phyloP scores from a whole-genome alignment of 1,140 invertebrate genomes.

The Brachionus sp. region DNA sequence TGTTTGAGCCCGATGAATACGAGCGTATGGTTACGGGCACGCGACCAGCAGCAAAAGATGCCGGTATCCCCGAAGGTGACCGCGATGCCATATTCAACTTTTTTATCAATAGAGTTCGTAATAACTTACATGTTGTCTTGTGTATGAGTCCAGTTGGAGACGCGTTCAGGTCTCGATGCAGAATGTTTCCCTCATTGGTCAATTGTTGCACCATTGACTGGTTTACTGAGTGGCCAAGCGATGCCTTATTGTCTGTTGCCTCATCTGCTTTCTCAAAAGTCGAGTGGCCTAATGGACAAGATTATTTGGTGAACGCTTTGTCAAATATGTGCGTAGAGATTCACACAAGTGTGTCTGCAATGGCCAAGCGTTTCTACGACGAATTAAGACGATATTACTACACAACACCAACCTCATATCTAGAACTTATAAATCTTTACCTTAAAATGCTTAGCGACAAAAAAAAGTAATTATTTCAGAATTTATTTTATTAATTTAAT shows the following conservation, averaged over 20 bases:
- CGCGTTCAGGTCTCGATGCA: slow-evolving; percentile 68
- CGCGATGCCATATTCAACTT: slow-evolving; percentile 71
- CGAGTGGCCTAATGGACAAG: slow-evolving; percentile 45
- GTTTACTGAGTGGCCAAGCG: slow-evolving; percentile 65
- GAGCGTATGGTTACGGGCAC: slow-evolving; percentile 74
- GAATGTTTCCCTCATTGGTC: slow-evolving; percentile 61
- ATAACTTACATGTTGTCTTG: slow-evolving; percentile 60
- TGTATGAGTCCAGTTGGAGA: slow-evolving; percentile 66
- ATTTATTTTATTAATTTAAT: background rate
- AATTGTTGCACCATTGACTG: slow-evolving; percentile 62
- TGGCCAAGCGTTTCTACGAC: slow-evolving; percentile 71
- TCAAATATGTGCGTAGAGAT: slow-evolving; percentile 66
- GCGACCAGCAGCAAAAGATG: slow-evolving; percentile 67
- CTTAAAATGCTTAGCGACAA: slow-evolving; percentile 68
- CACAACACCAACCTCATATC: slow-evolving; percentile 81
- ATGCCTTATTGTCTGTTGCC: slow-evolving; percentile 64
- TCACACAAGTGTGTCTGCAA: slow-evolving; percentile 70
- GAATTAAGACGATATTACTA: slow-evolving; percentile 80
- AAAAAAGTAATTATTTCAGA: slow-evolving; percentile 58
- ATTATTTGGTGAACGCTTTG: slow-evolving; percentile 46
- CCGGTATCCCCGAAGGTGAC: slow-evolving; percentile 67
- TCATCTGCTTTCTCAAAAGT: slow-evolving; percentile 56
- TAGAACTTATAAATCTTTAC: slow-evolving; percentile 79
- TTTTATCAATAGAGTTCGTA: slow-evolving; percentile 60
- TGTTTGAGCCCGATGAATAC: slow-evolving; percentile 72